phyloP scores from a whole-genome alignment of 2,888 invertebrate species.

The Zonitis immaculata region DNA sequence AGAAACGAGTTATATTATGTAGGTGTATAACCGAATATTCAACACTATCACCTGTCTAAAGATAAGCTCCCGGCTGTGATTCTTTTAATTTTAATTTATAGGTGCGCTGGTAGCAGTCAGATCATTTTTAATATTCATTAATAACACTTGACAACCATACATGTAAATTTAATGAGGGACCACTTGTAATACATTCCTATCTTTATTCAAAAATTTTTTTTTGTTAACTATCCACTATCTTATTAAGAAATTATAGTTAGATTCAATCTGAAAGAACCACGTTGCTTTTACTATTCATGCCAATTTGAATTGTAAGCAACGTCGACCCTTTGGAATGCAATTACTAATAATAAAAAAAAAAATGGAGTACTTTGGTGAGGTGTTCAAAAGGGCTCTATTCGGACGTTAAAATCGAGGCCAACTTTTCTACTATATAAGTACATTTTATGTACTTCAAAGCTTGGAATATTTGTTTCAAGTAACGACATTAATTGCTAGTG shows the following conservation, averaged over 20 bases:
- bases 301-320: too few relatives aligned
- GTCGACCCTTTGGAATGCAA: too few relatives aligned
- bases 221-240: too few relatives aligned
- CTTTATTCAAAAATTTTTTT: too few relatives aligned
- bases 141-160: constrained; percentile 16
- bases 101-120: constrained; percentile 20
- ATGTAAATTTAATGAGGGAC: constrained; percentile 19
- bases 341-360: too few relatives aligned
- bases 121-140: constrained; percentile 20
- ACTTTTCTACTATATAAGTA: neutral
- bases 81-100: constrained; percentile 22
- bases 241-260: too few relatives aligned
- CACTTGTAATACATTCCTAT: constrained; percentile 17
- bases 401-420: constrained; percentile 10
- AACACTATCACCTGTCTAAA: constrained; percentile 21
- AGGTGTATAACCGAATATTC: constrained; percentile 22
- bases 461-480: constrained; percentile 21
- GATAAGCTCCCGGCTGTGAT: constrained; percentile 22
- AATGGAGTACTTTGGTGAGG: neutral
- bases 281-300: too few relatives aligned
- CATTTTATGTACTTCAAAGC: constrained; percentile 5
- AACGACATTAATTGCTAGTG: constrained; percentile 27
- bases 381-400: neutral
- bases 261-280: too few relatives aligned
- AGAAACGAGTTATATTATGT: constrained; percentile 2